Conservation (phyloP, 2,113 vertebrate species). For the Actenoides hombroni region DNA sequence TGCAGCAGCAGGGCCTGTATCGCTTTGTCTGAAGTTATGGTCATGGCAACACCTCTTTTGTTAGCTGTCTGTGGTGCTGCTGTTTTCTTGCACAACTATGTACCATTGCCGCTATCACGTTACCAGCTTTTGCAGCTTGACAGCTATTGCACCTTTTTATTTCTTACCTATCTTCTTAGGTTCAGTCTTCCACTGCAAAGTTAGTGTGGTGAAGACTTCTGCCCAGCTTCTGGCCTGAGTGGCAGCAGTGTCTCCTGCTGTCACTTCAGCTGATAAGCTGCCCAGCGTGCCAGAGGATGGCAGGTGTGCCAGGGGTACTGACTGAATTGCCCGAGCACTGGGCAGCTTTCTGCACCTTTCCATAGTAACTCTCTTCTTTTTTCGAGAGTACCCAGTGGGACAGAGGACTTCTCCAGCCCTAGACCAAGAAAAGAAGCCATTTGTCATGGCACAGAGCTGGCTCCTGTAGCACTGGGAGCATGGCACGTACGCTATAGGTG, state of each 20-base stretch:
- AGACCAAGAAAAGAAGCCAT: neutral
- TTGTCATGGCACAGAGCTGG: neutral
- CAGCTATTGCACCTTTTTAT: neutral
- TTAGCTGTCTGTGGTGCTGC: neutral
- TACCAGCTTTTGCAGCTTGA: neutral
- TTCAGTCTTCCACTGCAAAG: neutral
- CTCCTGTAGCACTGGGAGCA: neutral
- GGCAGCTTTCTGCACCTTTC: neutral
- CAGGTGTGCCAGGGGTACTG: neutral
- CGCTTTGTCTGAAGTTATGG: neutral
- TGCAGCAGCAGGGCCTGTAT: neutral
- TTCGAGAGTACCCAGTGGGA: rapidly evolving
- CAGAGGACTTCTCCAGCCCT: neutral
- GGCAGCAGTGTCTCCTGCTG: neutral
- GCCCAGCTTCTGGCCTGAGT: neutral
- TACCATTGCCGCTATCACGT: neutral
- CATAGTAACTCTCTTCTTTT: neutral
- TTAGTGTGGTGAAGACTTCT: neutral
- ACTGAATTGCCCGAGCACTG: neutral
- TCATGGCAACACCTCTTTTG: neutral
- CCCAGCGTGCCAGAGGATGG: neutral
- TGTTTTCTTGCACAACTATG: neutral
- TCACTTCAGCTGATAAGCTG: neutral
- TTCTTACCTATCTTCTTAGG: neutral
- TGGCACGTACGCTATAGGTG: neutral